Percentiles rank a stretch among this genome's conserved stretches.
Conservation (phyloP, 2,113 vertebrate genomes). For the Anhinga anhinga region DNA sequence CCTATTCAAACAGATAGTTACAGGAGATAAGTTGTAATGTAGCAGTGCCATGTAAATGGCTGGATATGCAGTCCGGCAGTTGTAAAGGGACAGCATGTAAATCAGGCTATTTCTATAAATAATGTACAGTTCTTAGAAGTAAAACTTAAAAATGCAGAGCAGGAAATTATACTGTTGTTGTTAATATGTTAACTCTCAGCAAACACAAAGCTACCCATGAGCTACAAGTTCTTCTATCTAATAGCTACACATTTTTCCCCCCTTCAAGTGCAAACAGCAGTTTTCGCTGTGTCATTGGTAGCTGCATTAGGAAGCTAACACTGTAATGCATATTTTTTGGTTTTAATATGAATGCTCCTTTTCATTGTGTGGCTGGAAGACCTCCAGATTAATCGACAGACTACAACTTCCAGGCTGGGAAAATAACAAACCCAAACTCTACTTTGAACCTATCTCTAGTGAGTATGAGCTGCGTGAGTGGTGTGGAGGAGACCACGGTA, state of each 20-base stretch:
- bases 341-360: neutral
- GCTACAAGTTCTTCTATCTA: neutral
- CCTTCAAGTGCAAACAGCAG: neutral
- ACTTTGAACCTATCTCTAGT: neutral
- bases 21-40: neutral
- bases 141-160: neutral
- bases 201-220: neutral
- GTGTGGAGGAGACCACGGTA: neutral
- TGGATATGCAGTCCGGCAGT: neutral
- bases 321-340: neutral
- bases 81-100: neutral
- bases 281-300: neutral
- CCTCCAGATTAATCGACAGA: neutral
- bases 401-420: accelerated
- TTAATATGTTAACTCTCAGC: neutral
- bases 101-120: neutral
- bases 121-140: neutral
- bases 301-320: neutral
- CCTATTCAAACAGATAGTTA: neutral
- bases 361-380: neutral
- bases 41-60: neutral
- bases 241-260: neutral
- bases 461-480: neutral
- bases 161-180: neutral
- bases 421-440: accelerated